Evolutionary conservation across 2,888 invertebrate species (phyloP).

Genomic region (Caradrina clavipalpis): DNA sequence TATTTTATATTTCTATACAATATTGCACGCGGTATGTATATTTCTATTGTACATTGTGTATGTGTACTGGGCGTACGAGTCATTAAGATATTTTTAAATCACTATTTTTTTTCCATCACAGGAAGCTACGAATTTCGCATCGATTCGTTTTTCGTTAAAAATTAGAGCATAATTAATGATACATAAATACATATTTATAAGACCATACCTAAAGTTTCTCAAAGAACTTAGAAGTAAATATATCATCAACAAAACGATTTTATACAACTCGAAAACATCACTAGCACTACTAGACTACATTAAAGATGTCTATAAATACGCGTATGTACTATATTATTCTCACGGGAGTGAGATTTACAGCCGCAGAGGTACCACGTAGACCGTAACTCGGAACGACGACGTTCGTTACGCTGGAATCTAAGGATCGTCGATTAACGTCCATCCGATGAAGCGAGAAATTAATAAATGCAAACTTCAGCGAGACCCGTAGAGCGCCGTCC

Average conservation of each 20-base stretch:
- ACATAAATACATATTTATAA: conserved; percentile 79
- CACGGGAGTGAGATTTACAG: conserved; percentile 84
- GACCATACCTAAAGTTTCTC: conserved; percentile 76
- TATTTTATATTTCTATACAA: conserved; percentile 86
- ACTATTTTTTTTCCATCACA: conserved; percentile 81
- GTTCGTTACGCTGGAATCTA: conserved; percentile 76
- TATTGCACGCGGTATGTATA: conserved; percentile 90
- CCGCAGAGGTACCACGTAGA: conserved; percentile 88
- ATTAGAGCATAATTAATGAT: conserved; percentile 74
- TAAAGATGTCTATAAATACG: conserved; percentile 83
- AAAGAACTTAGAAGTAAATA: conserved; percentile 76
- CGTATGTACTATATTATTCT: conserved; percentile 82
- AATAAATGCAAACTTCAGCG: conserved; percentile 84
- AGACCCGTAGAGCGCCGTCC: conserved; percentile 47
- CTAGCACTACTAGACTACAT: conserved; percentile 87
- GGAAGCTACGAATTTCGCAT: conserved; percentile 84
- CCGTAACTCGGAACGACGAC: conserved; percentile 78
- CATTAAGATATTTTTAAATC: conserved; percentile 78
- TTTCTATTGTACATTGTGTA: conserved; percentile 83
- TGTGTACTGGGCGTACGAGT: conserved; percentile 81
- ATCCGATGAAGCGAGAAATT: conserved; percentile 74
- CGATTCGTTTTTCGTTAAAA: conserved; percentile 78
- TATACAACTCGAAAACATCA: conserved; percentile 85
- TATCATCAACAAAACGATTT: conserved; percentile 78
- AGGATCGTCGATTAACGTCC: conserved; percentile 73